Conservation (phyloP, 2,888 invertebrate genomes). For the Oegoconia quadripuncta region DNA sequence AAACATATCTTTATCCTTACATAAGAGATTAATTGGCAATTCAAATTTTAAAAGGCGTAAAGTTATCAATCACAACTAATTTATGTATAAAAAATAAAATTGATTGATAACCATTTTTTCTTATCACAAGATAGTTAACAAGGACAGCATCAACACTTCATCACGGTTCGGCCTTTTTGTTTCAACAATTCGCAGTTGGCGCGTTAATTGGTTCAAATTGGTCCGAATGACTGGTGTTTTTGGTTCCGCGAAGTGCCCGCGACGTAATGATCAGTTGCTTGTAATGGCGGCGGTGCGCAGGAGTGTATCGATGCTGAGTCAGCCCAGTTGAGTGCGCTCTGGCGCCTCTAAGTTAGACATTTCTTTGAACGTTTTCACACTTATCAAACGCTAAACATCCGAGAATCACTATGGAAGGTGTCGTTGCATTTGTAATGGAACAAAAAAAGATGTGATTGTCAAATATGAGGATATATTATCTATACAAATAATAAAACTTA, state of each 20-base stretch:
- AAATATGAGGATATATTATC: no score
- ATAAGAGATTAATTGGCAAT: not conserved
- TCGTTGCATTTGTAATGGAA: not conserved
- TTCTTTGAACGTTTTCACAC: constrained; percentile 19
- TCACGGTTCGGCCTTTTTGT: constrained; percentile 55
- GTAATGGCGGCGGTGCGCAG: constrained; percentile 48
- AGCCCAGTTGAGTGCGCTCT: constrained; percentile 58
- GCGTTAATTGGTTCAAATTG: constrained; percentile 67
- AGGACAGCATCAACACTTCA: constrained; percentile 59
- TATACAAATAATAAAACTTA: no score
- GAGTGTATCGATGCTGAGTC: constrained; percentile 66
- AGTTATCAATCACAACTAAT: constrained; percentile 1
- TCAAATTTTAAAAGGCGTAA: not conserved
- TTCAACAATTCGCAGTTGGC: constrained; percentile 59
- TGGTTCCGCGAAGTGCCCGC: constrained; percentile 68
- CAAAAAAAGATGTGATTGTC: no score
- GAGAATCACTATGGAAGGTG: not conserved
- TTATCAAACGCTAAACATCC: not conserved
- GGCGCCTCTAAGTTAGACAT: constrained; percentile 47
- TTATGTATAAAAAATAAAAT: not conserved
- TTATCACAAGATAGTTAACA: constrained; percentile 42
- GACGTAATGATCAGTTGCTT: constrained; percentile 60
- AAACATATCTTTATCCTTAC: no score
- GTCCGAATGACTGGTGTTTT: constrained; percentile 64
- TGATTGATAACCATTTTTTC: not conserved